Percentiles rank a stretch among this genome's conserved stretches.
These are phyloP conservation scores for Sakesphorus luctuosus DNA, from an alignment of 2,113 vertebrate genomes.

Conservation along the genomic window DNA sequence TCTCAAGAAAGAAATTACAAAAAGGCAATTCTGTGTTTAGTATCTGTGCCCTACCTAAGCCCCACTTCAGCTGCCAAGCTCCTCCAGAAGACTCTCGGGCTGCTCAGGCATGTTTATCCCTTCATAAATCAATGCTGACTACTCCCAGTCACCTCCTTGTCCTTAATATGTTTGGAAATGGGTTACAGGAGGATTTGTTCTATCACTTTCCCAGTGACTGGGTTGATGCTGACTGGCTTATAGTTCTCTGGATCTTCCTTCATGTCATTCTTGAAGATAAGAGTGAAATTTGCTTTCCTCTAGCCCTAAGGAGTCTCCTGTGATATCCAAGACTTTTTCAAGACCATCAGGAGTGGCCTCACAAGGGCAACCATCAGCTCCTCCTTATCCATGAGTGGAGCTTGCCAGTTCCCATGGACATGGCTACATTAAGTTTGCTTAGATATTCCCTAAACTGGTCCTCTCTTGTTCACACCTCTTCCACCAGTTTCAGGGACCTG, in stretches of 20 bases:
- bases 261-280: neutral
- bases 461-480: neutral
- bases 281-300: neutral
- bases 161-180: neutral
- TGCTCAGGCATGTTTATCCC: neutral
- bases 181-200: neutral
- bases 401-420: neutral
- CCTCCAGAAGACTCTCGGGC: neutral
- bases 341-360: neutral
- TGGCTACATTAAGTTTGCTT: neutral
- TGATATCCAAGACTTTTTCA: neutral
- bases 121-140: neutral
- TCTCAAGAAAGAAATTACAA: neutral
- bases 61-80: neutral
- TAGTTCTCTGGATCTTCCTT: neutral
- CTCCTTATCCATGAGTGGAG: neutral
- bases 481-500: neutral
- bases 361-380: neutral
- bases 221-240: neutral
- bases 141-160: neutral
- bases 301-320: neutral
- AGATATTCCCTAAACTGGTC: neutral
- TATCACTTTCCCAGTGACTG: neutral
- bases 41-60: neutral
- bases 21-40: neutral